These are phyloP conservation scores for Prenolepis imparis DNA, from an alignment of 2,888 invertebrate genomes.

Conservation along the genomic window DNA sequence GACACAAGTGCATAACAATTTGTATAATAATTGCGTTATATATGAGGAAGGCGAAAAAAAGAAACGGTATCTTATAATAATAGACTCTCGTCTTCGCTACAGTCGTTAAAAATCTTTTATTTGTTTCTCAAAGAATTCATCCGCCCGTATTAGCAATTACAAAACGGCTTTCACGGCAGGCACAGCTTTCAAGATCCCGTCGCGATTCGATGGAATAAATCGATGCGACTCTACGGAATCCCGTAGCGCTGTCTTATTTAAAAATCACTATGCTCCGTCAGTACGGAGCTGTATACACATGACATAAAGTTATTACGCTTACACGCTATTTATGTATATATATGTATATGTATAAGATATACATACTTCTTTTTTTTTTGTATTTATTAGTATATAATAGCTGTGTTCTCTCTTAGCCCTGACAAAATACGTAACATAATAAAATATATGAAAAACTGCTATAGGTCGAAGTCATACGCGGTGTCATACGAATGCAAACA, in stretches of 20 bases:
- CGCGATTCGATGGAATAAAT: background rate
- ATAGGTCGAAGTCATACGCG: slow-evolving; percentile 47
- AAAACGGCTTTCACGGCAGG: slow-evolving; percentile 29
- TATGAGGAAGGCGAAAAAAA: background rate
- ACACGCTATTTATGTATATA: slow-evolving; percentile 39
- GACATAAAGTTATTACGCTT: slow-evolving; percentile 45
- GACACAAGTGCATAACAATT: background rate
- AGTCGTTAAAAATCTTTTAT: slow-evolving; percentile 50
- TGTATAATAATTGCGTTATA: background rate
- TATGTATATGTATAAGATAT: slow-evolving; percentile 50
- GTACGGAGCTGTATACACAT: slow-evolving; percentile 36
- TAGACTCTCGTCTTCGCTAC: slow-evolving; percentile 15
- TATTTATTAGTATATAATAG: slow-evolving; percentile 30
- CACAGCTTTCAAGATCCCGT: slow-evolving; percentile 4
- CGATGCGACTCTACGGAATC: background rate
- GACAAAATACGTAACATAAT: slow-evolving; percentile 41
- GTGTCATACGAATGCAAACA: slow-evolving; percentile 32
- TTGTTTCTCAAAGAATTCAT: slow-evolving; percentile 32
- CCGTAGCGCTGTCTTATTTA: slow-evolving; percentile 18
- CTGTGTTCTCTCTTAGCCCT: slow-evolving; percentile 33
- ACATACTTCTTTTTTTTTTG: slow-evolving; percentile 32
- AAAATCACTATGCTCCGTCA: slow-evolving; percentile 38
- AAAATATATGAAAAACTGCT: slow-evolving; percentile 45
- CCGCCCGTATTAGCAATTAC: slow-evolving; percentile 36
- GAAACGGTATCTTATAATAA: background rate